Percentiles rank a stretch among this genome's conserved stretches.
Conservation (phyloP, 2,888 invertebrate species). For the Orthosia gracilis region DNA sequence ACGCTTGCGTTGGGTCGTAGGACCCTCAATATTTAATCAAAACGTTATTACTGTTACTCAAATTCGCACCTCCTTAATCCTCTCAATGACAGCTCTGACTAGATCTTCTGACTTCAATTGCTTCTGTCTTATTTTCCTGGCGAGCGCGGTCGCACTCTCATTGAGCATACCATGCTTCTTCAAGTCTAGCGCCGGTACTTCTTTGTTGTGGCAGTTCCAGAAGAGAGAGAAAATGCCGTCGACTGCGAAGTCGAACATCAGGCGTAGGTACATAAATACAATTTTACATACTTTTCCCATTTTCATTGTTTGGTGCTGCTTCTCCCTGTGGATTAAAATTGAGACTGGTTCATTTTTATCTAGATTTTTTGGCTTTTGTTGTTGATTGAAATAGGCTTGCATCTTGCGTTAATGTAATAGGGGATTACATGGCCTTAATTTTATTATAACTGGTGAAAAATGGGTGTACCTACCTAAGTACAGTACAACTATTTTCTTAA, state of each 20-base stretch:
- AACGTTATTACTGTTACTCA: neutral
- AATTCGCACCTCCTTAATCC: constrained; percentile 93
- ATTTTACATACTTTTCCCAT: constrained; percentile 72
- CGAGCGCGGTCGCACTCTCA: constrained; percentile 93
- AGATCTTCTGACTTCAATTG: constrained; percentile 93
- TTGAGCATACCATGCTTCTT: constrained; percentile 80
- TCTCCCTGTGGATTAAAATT: constrained; percentile 22
- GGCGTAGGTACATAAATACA: constrained; percentile 74
- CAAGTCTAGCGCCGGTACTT: constrained; percentile 79
- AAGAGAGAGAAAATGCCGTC: constrained; percentile 85
- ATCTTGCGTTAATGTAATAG: no score
- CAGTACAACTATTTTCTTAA: no score
- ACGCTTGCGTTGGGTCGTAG: no score
- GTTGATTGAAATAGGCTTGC: no score
- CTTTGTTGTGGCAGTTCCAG: constrained; percentile 81
- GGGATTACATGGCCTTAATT: no score
- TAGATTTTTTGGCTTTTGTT: neutral
- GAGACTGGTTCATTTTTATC: neutral
- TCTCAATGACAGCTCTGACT: constrained; percentile 93
- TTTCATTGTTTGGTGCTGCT: constrained; percentile 28
- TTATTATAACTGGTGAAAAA: no score
- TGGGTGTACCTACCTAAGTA: no score
- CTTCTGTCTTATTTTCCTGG: constrained; percentile 92
- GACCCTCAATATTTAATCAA: no score
- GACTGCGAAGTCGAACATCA: constrained; percentile 79